phyloP scores from a whole-genome alignment of 2,113 vertebrate genomes.

The Crotophaga sulcirostris region DNA sequence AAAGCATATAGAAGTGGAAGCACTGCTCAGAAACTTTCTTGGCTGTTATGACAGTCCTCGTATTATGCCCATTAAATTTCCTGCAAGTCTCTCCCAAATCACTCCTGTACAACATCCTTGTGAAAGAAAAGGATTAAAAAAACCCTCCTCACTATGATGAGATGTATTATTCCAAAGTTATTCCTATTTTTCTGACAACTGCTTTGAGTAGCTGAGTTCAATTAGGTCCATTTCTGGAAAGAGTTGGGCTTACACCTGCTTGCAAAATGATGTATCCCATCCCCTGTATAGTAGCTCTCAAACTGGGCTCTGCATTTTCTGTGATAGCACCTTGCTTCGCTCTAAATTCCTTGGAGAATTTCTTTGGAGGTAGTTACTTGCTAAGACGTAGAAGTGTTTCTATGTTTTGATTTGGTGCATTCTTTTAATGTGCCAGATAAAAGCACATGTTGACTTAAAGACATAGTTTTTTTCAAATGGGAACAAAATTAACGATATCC shows the following conservation, averaged over 20 bases:
- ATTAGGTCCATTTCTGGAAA: neutral
- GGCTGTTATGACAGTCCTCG: neutral
- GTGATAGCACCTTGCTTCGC: neutral
- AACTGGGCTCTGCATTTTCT: neutral
- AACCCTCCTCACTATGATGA: rapidly evolving
- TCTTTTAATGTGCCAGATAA: neutral
- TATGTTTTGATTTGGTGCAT: neutral
- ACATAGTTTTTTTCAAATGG: neutral
- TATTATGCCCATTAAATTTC: neutral
- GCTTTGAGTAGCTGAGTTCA: neutral
- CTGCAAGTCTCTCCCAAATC: neutral
- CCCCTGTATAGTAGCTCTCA: neutral
- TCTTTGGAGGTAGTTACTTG: neutral
- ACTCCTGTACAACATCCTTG: neutral
- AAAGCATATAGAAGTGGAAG: neutral
- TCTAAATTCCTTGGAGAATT: neutral
- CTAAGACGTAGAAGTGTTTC: neutral
- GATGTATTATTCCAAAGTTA: neutral
- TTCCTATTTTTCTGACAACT: neutral
- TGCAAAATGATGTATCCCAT: neutral
- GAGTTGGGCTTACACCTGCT: neutral
- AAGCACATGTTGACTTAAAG: neutral
- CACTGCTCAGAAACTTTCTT: neutral
- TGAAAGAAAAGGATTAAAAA: neutral
- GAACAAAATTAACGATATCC: neutral